Percentiles rank a stretch among this genome's conserved stretches.
phyloP scores from a whole-genome alignment of 1,140 invertebrate species.

The Lepeophtheirus salmonis region DNA sequence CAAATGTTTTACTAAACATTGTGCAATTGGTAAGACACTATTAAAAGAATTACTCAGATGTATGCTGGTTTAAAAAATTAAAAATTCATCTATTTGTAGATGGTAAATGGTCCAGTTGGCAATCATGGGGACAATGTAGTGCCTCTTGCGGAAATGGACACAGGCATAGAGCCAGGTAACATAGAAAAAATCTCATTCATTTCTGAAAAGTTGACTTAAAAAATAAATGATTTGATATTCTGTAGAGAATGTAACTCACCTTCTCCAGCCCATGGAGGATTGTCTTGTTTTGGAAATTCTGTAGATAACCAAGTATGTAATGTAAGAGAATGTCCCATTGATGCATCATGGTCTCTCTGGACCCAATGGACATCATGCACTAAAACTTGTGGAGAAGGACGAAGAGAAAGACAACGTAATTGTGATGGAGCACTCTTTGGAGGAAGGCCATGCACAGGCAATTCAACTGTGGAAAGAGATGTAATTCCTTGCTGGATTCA shows the following conservation, averaged over 20 bases:
- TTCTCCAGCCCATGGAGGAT: constrained; percentile 52
- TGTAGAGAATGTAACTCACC: constrained; percentile 61
- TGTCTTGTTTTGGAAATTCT: constrained; percentile 27
- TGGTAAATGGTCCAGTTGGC: not conserved
- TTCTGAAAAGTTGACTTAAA: no score
- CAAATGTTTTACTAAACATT: constrained; percentile 33
- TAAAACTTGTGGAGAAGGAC: constrained; percentile 2
- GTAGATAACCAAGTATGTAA: not conserved
- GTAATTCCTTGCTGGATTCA: not conserved
- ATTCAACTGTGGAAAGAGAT: not conserved
- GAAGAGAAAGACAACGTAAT: not conserved
- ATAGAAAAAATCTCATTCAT: not conserved
- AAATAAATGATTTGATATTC: no score
- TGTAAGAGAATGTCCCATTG: not conserved
- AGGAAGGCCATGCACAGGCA: not conserved
- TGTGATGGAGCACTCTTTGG: constrained; percentile 1
- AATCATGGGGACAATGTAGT: not conserved
- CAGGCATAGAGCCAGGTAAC: not conserved
- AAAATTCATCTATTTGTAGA: not conserved
- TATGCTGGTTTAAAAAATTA: not conserved
- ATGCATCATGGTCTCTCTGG: not conserved
- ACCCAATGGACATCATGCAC: not conserved
- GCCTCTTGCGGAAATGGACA: constrained; percentile 1
- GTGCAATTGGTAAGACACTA: not conserved
- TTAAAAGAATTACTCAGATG: constrained; percentile 2